Evolutionary conservation across 2,797 vertebrate genomes (phyloP), one percentile per base, ranked within the genome.

Genomic region (Aeoliscus strigatus): DNA sequence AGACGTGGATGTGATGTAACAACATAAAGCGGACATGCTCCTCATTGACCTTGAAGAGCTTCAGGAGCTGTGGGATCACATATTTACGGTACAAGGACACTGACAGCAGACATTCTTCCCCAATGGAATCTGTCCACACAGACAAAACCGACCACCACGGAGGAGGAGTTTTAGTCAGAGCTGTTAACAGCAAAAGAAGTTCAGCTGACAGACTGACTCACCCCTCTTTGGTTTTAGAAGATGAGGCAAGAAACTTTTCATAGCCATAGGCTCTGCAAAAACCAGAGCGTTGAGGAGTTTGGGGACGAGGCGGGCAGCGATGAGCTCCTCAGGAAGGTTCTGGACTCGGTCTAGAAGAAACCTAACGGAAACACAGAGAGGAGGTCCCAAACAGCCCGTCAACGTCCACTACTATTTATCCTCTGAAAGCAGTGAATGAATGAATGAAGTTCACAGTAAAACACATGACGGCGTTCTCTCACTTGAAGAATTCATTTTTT

Each of bases 401-500:
- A 14, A n/a, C n/a, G n/a, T n/a, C n/a, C n/a, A n/a, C n/a, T n/a
- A n/a, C n/a, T n/a, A n/a, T n/a, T n/a, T n/a, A n/a, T n/a, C n/a
- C n/a, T n/a, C n/a, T n/a, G n/a, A n/a, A n/a, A n/a, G n/a, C n/a
- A n/a, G n/a, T n/a, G n/a, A n/a, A n/a, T n/a, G n/a, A n/a, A n/a
- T n/a, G n/a, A n/a, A n/a, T n/a, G n/a, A n/a, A n/a, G n/a, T n/a
- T n/a, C n/a, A n/a, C n/a, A n/a, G n/a, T n/a, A n/a, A n/a, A n/a
- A n/a, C n/a, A n/a, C n/a, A n/a, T n/a, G n/a, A n/a, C n/a, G n/a
- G n/a, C n/a, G n/a, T n/a, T n/a, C n/a, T 83, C 92, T 92, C 83
- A 98, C 96, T 99, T 98, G 77, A 99, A 99, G 77, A 99, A 98
- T 71, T 96, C 94, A 9, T 96, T 94, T 81, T 99, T 99, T 48